These are phyloP conservation scores for Pangasius mekongensis DNA, from an alignment of 2,797 vertebrate species.

Conservation along the genomic window DNA sequence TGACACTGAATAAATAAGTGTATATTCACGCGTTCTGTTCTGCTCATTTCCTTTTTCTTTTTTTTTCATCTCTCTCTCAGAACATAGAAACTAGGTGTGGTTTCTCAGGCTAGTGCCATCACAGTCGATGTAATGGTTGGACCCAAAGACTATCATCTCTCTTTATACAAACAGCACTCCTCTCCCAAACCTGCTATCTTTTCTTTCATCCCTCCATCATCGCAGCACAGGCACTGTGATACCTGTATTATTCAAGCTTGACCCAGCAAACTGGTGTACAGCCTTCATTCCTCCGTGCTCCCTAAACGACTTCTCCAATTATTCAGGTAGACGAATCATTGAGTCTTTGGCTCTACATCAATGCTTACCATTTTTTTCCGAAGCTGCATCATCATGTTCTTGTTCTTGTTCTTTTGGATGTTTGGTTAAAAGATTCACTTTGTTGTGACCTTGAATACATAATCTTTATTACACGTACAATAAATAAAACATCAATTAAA, in stretches of 20 bases:
- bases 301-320: not conserved
- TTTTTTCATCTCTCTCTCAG: not conserved
- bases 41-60: not conserved
- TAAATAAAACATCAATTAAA: slow-evolving; percentile 24
- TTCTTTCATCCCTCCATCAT: not conserved
- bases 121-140: not conserved
- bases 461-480: slow-evolving; percentile 20
- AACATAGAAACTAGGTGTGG: not conserved
- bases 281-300: not conserved
- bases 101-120: not conserved
- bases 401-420: not conserved
- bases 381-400: not conserved
- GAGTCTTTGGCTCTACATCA: not conserved
- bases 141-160: not conserved
- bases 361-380: not conserved
- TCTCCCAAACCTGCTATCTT: not conserved
- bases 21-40: not conserved
- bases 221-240: not conserved
- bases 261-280: not conserved
- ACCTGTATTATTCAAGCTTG: not conserved
- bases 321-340: not conserved
- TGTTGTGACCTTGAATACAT: not conserved
- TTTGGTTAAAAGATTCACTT: not conserved
- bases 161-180: not conserved
- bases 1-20: not conserved